Evolutionary conservation across 1,140 invertebrate species (phyloP).

Genomic region (Zophobas atratus): DNA sequence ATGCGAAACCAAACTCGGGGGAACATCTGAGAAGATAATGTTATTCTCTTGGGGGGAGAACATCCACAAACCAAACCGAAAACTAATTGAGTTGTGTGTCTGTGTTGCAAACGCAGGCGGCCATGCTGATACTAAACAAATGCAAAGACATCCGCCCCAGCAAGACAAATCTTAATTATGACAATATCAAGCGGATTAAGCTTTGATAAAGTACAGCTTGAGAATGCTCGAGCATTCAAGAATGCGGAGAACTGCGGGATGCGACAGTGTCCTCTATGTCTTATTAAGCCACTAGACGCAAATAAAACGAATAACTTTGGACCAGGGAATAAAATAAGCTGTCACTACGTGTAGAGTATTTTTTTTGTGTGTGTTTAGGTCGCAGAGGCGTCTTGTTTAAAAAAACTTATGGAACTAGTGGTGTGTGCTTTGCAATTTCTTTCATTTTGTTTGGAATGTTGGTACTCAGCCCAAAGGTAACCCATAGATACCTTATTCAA

Average conservation of each 20-base stretch:
- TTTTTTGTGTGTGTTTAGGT: too few species aligned
- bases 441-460: too few species aligned
- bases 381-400: too few species aligned
- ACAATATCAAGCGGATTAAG: slow-evolving; percentile 39
- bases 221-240: background rate
- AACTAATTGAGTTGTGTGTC: slow-evolving; percentile 63
- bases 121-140: slow-evolving; percentile 60
- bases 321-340: too few species aligned
- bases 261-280: background rate
- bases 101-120: slow-evolving; percentile 48
- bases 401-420: too few species aligned
- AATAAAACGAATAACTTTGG: too few species aligned
- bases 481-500: too few species aligned
- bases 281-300: too few species aligned
- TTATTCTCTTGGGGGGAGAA: slow-evolving; percentile 54
- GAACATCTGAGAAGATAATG: slow-evolving; percentile 60
- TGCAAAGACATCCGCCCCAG: slow-evolving; percentile 52
- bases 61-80: slow-evolving; percentile 58
- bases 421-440: too few species aligned
- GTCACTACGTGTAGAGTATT: too few species aligned
- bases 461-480: too few species aligned
- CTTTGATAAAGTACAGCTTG: slow-evolving; percentile 9
- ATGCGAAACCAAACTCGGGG: slow-evolving; percentile 57
- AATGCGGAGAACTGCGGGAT: background rate
- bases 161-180: slow-evolving; percentile 58